Conservation (phyloP, 2,888 invertebrate species). For the Azorinus chamasolen region DNA sequence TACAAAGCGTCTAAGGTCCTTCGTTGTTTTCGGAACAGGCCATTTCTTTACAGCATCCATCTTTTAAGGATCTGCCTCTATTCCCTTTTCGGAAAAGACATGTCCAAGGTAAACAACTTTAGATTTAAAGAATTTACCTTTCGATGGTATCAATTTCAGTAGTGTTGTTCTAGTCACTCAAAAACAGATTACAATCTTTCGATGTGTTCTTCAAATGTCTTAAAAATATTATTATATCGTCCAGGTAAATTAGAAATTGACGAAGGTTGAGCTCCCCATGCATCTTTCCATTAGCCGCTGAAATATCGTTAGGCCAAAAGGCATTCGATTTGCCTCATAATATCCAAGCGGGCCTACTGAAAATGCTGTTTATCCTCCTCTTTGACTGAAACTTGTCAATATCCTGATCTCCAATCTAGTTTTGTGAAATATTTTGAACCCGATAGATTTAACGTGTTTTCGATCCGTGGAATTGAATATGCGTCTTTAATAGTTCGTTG, state of each 20-base stretch:
- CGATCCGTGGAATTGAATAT: conserved; percentile 24
- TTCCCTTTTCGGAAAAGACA: conserved; percentile 19
- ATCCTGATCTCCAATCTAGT: conserved; percentile 26
- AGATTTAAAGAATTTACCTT: conserved; percentile 31
- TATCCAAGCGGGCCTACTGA: conserved; percentile 15
- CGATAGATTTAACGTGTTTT: conserved; percentile 19
- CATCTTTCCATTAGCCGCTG: conserved; percentile 29
- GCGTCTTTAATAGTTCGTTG: conserved; percentile 23
- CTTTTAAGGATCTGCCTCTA: conserved; percentile 27
- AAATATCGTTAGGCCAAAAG: conserved; percentile 29
- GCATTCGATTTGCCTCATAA: conserved; percentile 28
- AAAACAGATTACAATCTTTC: conserved; percentile 15
- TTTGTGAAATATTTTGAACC: conserved; percentile 23
- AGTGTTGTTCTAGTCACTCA: conserved; percentile 8
- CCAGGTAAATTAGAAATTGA: conserved; percentile 33
- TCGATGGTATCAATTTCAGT: conserved; percentile 30
- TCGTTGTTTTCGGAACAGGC: conserved; percentile 16
- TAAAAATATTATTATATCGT: conserved; percentile 29
- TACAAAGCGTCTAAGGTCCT: conserved; percentile 18
- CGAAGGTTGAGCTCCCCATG: conserved; percentile 34
- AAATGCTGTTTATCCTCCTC: conserved; percentile 35
- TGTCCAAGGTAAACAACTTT: conserved; percentile 21
- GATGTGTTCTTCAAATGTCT: conserved; percentile 12
- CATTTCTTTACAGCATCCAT: conserved; percentile 21
- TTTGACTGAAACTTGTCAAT: too few species aligned